Conservation (phyloP, 2,113 vertebrate species). For the Colinus virginianus region DNA sequence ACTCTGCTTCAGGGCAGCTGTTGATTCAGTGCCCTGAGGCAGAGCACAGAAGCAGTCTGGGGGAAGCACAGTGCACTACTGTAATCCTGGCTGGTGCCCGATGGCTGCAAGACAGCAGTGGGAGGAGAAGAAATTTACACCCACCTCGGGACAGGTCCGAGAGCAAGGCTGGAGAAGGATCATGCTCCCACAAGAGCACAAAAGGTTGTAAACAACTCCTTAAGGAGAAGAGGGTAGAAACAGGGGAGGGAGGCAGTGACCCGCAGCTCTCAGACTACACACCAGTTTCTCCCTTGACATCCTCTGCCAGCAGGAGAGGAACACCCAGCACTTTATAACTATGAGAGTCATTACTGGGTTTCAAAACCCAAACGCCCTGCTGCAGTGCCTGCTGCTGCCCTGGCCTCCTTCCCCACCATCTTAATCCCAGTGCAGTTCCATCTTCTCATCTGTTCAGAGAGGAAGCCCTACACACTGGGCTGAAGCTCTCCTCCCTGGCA, state of each 20-base stretch:
- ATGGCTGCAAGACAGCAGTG: neutral
- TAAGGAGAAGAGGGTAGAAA: neutral
- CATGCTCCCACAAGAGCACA: accelerated
- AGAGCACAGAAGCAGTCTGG: neutral
- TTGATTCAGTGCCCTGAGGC: neutral
- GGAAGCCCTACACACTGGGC: accelerated
- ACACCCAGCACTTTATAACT: neutral
- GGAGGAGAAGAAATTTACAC: neutral
- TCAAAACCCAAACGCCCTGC: neutral
- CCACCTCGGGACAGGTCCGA: neutral
- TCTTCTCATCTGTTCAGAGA: neutral
- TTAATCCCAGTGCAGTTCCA: neutral
- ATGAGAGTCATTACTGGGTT: neutral
- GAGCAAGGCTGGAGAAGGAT: neutral
- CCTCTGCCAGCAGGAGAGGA: neutral
- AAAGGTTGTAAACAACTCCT: neutral
- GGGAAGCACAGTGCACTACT: neutral
- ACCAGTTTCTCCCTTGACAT: neutral
- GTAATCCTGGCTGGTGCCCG: neutral
- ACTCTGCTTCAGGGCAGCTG: neutral
- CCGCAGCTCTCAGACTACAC: neutral
- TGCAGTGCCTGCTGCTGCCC: neutral
- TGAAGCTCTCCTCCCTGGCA: neutral
- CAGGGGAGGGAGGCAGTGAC: neutral
- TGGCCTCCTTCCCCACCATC: accelerated